Evolutionary conservation across 2,797 vertebrate genomes (phyloP).

Genomic region (Ctenopoma multispine): DNA sequence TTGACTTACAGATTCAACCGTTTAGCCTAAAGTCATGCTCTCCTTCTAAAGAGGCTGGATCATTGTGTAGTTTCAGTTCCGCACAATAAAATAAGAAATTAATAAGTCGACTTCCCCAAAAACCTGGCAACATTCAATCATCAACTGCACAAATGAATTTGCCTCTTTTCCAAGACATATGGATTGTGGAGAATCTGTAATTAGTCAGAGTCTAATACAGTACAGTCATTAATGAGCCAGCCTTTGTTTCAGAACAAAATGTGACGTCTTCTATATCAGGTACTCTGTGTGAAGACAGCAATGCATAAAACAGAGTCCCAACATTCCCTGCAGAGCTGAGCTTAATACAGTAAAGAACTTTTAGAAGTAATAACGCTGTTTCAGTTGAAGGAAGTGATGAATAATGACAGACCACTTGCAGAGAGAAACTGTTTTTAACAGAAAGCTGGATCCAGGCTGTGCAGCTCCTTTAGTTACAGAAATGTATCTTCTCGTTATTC

Average conservation of each 20-base stretch:
- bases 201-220: slow-evolving; percentile 13
- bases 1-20: neutral
- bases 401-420: slow-evolving; percentile 20
- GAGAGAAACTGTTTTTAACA: slow-evolving; percentile 15
- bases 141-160: slow-evolving; percentile 7
- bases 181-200: slow-evolving; percentile 14
- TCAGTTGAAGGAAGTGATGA: slow-evolving; percentile 18
- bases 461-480: neutral
- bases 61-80: neutral
- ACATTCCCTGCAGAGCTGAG: neutral
- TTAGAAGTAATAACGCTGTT: slow-evolving; percentile 2
- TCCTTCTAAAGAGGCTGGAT: neutral
- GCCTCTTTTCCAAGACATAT: neutral
- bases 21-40: neutral
- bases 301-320: neutral
- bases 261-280: neutral
- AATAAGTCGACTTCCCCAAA: slow-evolving; percentile 1
- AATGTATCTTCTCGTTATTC: neutral
- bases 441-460: slow-evolving; percentile 6
- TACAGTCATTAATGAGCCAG: slow-evolving; percentile 14
- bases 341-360: neutral
- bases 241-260: slow-evolving; percentile 8
- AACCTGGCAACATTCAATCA: slow-evolving; percentile 8
- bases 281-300: neutral
- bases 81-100: neutral